These are phyloP conservation scores for Holacanthus passer DNA, from an alignment of 2,113 vertebrate genomes.

Conservation along the genomic window DNA sequence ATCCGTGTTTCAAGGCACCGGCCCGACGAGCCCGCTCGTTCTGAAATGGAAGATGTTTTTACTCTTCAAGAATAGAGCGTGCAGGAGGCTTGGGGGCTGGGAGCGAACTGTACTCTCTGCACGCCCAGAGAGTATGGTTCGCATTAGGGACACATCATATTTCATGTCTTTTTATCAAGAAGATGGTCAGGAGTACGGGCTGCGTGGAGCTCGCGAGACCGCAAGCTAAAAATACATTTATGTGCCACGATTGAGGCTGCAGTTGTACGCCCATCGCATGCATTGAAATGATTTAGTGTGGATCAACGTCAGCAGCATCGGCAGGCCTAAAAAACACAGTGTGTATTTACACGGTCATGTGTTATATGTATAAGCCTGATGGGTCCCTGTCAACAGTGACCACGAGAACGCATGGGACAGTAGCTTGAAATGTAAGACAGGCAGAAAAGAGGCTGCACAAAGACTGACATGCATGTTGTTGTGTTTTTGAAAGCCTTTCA, in stretches of 20 bases:
- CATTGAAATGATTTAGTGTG: constrained; percentile 73
- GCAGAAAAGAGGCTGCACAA: too few species aligned
- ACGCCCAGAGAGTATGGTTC: constrained; percentile 63
- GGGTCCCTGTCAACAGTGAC: constrained; percentile 40
- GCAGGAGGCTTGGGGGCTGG: constrained; percentile 9
- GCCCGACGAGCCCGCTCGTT: constrained; percentile 44
- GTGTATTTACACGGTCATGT: constrained; percentile 61
- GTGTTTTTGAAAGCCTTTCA: not conserved
- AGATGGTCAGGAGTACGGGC: constrained; percentile 65
- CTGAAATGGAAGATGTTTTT: constrained; percentile 56
- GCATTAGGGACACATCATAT: constrained; percentile 78
- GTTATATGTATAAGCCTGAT: constrained; percentile 59
- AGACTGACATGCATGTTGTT: not conserved
- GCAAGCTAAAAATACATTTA: constrained; percentile 78
- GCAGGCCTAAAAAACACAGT: constrained; percentile 50
- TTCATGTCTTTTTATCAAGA: constrained; percentile 82
- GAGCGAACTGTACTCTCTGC: constrained; percentile 33
- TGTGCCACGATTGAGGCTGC: constrained; percentile 61
- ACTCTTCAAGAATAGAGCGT: constrained; percentile 49
- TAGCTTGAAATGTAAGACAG: not conserved
- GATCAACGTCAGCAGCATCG: constrained; percentile 61
- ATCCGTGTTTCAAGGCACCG: constrained; percentile 64
- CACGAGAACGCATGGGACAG: constrained; percentile 16
- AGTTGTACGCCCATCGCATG: constrained; percentile 72
- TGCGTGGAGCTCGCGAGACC: constrained; percentile 52